Evolutionary conservation across 2,797 vertebrate species (phyloP).

Genomic region (Etheostoma nigrum): DNA sequence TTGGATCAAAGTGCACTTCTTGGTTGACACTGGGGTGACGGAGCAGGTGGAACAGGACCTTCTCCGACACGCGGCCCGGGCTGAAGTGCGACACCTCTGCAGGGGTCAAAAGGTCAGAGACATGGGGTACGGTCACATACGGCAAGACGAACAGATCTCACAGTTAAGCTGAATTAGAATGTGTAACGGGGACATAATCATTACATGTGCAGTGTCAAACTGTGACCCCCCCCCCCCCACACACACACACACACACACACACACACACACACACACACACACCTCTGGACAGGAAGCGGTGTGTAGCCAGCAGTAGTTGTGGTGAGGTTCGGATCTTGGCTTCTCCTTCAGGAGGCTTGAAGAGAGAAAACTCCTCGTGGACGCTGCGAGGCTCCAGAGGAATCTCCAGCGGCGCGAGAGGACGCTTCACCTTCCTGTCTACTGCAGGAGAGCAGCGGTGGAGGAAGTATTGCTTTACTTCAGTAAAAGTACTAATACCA

Average conservation of each 20-base stretch:
- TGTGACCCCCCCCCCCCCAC: not conserved
- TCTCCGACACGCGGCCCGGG: conserved; percentile 89
- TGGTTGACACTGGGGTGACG: conserved; percentile 94
- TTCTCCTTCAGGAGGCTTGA: conserved; percentile 88
- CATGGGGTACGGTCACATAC: not conserved
- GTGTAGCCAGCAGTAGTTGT: conserved; percentile 92
- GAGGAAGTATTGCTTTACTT: too few species aligned
- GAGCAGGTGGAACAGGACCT: conserved; percentile 91
- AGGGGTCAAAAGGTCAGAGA: conserved; percentile 43
- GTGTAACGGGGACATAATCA: not conserved
- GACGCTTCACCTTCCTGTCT: conserved; percentile 88
- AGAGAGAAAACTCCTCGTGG: conserved; percentile 91
- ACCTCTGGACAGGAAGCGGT: conserved; percentile 95
- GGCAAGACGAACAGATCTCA: not conserved
- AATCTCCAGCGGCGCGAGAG: conserved; percentile 80
- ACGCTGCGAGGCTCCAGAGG: conserved; percentile 79
- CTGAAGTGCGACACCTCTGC: conserved; percentile 94
- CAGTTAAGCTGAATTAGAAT: not conserved
- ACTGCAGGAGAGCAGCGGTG: conserved; percentile 63
- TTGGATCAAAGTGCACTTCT: conserved; percentile 91
- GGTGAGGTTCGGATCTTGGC: conserved; percentile 91
- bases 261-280: conserved; percentile 73
- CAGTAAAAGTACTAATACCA: too few species aligned
- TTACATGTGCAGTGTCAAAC: conserved; percentile 29
- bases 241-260: conserved; percentile 19